Evolutionary conservation across 2,113 vertebrate species (phyloP).

Genomic region (Cryptoleucopteryx plumbea): DNA sequence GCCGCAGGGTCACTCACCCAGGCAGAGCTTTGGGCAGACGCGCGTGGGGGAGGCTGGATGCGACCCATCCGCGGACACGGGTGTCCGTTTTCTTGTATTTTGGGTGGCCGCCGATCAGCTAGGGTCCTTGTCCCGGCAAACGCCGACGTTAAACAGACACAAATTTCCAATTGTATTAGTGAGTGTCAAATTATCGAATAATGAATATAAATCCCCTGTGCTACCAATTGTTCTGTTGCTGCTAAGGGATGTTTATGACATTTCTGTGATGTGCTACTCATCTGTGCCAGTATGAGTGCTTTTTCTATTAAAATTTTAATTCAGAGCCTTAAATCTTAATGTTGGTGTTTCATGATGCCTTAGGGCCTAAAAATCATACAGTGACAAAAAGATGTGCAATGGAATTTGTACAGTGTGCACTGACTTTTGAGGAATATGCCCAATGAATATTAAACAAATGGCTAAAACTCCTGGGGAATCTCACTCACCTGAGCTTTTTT

Average conservation of each 20-base stretch:
- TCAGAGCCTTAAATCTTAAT: neutral
- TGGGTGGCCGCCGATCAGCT: neutral
- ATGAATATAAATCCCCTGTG: neutral
- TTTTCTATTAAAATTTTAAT: neutral
- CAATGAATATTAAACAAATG: neutral
- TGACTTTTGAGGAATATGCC: neutral
- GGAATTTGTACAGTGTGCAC: neutral
- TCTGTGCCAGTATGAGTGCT: neutral
- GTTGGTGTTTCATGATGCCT: neutral
- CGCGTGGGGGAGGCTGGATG: neutral
- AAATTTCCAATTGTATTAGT: neutral
- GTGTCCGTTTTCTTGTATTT: accelerated
- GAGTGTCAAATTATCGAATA: neutral
- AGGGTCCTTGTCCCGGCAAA: neutral
- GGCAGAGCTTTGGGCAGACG: neutral
- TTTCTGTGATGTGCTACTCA: neutral
- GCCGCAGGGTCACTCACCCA: accelerated
- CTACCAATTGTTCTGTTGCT: neutral
- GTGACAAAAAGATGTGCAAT: neutral
- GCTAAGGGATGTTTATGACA: neutral
- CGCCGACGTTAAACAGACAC: neutral
- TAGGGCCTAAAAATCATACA: neutral
- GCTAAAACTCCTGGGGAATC: neutral
- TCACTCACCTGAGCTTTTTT: neutral
- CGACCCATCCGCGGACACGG: accelerated